Evolutionary conservation across 1,140 invertebrate genomes (phyloP).

Genomic region (Anadara kagoshimensis): DNA sequence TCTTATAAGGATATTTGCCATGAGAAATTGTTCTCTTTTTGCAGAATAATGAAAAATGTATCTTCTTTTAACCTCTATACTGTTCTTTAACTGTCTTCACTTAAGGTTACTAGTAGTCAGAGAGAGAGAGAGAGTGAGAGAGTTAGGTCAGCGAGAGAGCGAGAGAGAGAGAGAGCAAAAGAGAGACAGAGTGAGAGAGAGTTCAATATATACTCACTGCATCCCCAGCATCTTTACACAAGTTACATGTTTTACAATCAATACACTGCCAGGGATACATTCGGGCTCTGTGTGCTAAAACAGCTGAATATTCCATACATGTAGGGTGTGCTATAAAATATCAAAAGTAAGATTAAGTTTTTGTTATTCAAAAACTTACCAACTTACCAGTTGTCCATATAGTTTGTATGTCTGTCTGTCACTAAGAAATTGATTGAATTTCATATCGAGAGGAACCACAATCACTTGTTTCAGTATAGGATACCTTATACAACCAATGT

Average conservation of each 20-base stretch:
- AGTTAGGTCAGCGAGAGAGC: too few relatives aligned
- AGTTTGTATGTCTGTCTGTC: not conserved
- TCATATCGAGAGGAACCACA: too few relatives aligned
- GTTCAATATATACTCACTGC: slow-evolving; percentile 50
- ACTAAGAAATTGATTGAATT: not conserved
- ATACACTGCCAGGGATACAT: slow-evolving; percentile 74
- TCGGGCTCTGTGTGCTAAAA: slow-evolving; percentile 65
- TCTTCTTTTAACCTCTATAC: too few relatives aligned
- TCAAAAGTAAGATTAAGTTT: not conserved
- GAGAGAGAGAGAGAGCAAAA: not conserved
- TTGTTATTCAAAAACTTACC: not conserved
- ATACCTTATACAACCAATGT: not conserved
- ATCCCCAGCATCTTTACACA: slow-evolving; percentile 70
- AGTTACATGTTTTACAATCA: slow-evolving; percentile 74
- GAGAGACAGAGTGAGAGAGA: not conserved
- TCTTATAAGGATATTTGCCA: too few relatives aligned
- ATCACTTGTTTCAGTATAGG: not conserved
- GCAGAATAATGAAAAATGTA: too few relatives aligned
- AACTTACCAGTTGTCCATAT: not conserved
- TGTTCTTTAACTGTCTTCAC: too few relatives aligned
- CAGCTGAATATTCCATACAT: slow-evolving; percentile 74
- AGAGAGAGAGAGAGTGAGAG: not conserved
- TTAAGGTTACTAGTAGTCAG: not conserved
- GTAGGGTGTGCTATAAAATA: slow-evolving; percentile 74
- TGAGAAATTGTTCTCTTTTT: too few relatives aligned